A percentile compares a stretch with the other conserved stretches of the same genome.
These are phyloP conservation scores for Ctenopoma multispine DNA, from an alignment of 2,797 vertebrate genomes.

Conservation along the genomic window DNA sequence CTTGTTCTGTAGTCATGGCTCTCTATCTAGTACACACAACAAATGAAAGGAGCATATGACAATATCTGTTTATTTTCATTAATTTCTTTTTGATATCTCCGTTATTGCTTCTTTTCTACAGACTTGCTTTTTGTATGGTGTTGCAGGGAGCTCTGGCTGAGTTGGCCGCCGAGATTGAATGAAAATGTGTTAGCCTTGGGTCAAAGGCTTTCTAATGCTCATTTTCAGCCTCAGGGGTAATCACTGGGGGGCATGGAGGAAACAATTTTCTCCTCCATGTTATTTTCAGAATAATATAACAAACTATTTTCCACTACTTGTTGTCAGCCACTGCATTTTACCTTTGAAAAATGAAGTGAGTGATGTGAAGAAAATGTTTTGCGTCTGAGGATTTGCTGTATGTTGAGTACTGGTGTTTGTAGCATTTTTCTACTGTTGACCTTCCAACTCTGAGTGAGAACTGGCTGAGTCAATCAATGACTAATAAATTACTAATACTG, in stretches of 20 bases:
- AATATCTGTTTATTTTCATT: constrained; percentile 6
- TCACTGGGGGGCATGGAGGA: constrained; percentile 13
- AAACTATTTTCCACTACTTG: constrained; percentile 17
- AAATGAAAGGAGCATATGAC: constrained; percentile 6
- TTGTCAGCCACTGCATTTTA: constrained; percentile 30
- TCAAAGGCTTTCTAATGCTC: constrained; percentile 57
- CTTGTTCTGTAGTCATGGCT: not conserved
- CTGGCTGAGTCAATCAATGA: constrained; percentile 1
- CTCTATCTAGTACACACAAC: not conserved
- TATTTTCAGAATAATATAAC: constrained; percentile 50
- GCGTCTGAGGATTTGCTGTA: not conserved
- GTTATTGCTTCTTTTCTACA: not conserved
- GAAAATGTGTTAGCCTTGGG: constrained; percentile 56
- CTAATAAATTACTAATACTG: constrained; percentile 14
- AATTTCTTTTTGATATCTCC: not conserved
- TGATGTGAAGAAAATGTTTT: constrained; percentile 8
- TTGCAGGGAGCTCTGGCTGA: constrained; percentile 19
- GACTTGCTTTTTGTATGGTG: constrained; percentile 22
- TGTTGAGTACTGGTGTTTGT: constrained; percentile 10
- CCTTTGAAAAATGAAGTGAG: constrained; percentile 23
- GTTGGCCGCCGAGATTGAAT: constrained; percentile 41
- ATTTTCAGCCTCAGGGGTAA: constrained; percentile 54
- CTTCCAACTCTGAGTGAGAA: constrained; percentile 10
- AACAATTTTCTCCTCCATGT: constrained; percentile 46
- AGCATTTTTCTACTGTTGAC: constrained; percentile 4